These are phyloP conservation scores for Cricetomys ansorgei DNA, from an alignment of 2,113 vertebrate genomes.

Conservation along the genomic window DNA sequence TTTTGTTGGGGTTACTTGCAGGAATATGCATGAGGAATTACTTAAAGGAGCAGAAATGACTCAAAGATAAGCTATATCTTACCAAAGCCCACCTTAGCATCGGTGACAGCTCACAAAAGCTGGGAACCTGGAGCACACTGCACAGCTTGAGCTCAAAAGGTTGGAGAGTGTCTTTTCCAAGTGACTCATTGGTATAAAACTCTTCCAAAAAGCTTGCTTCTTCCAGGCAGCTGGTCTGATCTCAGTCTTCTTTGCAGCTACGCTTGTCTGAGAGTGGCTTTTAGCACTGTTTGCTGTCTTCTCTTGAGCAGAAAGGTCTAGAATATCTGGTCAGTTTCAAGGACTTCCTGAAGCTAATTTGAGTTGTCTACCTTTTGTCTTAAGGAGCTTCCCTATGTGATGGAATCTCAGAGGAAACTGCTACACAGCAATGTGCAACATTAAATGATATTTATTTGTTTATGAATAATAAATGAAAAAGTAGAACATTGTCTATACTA, in stretches of 20 bases:
- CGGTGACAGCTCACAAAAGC: not conserved
- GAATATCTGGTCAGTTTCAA: not conserved
- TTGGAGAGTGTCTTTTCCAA: not conserved
- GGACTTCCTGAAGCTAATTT: not conserved
- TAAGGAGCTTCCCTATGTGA: not conserved
- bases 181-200: not conserved
- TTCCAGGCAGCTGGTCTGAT: not conserved
- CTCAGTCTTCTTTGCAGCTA: not conserved
- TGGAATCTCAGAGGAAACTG: too few relatives aligned
- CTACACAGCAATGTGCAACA: too few relatives aligned
- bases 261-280: not conserved
- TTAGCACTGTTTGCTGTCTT: too few relatives aligned
- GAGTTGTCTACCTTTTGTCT: not conserved
- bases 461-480: too few relatives aligned
- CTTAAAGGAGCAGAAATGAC: not conserved
- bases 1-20: not conserved
- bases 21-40: not conserved
- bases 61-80: not conserved
- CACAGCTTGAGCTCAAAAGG: not conserved
- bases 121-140: not conserved
- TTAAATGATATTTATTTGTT: too few relatives aligned
- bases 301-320: not conserved
- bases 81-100: not conserved
- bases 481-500: too few relatives aligned
- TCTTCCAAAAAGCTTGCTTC: too few relatives aligned